Evolutionary conservation across 2,797 vertebrate genomes (phyloP).

Genomic region (Hipposideros larvatus): DNA sequence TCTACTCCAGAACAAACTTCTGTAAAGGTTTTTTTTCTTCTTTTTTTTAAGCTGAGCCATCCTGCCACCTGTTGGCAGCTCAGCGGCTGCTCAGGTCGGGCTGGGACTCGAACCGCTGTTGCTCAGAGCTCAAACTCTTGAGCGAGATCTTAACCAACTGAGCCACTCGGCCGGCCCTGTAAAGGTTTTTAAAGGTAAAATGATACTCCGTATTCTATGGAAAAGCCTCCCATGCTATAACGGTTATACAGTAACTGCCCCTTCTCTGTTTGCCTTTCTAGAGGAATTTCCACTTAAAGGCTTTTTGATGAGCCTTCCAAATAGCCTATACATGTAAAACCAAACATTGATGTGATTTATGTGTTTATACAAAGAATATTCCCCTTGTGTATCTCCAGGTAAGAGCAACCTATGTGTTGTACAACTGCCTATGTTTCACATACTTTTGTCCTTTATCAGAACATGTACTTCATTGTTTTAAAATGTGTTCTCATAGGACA

Average conservation of each 20-base stretch:
- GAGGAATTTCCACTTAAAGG: not conserved
- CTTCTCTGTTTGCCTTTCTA: not conserved
- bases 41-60: too few species aligned
- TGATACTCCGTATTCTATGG: too few species aligned
- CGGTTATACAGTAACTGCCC: not conserved
- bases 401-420: not conserved
- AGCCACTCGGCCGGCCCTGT: too few species aligned
- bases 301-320: not conserved
- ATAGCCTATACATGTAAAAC: not conserved
- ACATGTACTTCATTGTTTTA: not conserved
- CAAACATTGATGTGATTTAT: not conserved
- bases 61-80: too few species aligned
- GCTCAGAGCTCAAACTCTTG: too few species aligned
- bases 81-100: too few species aligned
- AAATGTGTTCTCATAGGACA: not conserved
- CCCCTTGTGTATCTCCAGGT: not conserved
- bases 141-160: too few species aligned
- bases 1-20: not conserved
- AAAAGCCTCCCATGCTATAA: not conserved
- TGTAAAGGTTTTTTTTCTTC: too few species aligned
- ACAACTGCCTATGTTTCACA: not conserved
- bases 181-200: not conserved
- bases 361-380: not conserved
- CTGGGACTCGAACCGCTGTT: too few species aligned
- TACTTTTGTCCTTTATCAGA: not conserved